Base-by-base conservation (phyloP, 2,888 invertebrate species). In the Cerastis rubricosa region DNA sequence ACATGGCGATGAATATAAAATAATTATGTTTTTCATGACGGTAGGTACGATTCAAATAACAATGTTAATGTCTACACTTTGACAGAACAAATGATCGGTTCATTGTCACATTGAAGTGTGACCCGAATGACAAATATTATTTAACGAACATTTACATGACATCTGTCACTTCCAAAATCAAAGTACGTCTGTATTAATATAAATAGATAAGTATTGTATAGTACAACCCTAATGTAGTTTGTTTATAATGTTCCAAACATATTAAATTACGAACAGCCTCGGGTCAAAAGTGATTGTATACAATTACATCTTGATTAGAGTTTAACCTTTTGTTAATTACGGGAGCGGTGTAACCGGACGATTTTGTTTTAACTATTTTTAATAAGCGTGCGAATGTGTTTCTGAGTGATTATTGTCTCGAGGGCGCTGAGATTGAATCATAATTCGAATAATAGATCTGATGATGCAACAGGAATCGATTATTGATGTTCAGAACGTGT, bases 261-360 rank as follows among this genome's bases (percentile, higher is more conserved):
- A 93, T 93, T 93, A 94, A 94, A 92, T 92, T 90, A 92, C 90
- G 81, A 87, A 81, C 71, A 81, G 87, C 91, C 94, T 80, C 92
- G 86, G 93, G 93, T 90, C 88, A 91, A 87, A 90, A 88, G 90
- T 89, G 88, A 93, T 93, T 91, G 90, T 89, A 90, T 89, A 91
- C 92, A 91, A 94, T 94, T 93, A 94, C 91, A 91, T 91, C 93
- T 94, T 92, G 93, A 94, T 94, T 94, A 91, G 90, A 91, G 89
- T 91, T 92, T 93, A 93, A 93, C 92, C 91, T 93, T 91, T 90
- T 79, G 91, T 93, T 94, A 94, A 95, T 94, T 93, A 93, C 91
- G 85, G 87, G 87, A 87, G 85, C 83, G 84, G 80, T 88, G 85
- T 83, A 87, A 85, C 72, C 81, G 85, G 85, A 84, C 77, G 82